Evolutionary conservation across 2,797 vertebrate species (phyloP).

Genomic region (Malurus splendens): DNA sequence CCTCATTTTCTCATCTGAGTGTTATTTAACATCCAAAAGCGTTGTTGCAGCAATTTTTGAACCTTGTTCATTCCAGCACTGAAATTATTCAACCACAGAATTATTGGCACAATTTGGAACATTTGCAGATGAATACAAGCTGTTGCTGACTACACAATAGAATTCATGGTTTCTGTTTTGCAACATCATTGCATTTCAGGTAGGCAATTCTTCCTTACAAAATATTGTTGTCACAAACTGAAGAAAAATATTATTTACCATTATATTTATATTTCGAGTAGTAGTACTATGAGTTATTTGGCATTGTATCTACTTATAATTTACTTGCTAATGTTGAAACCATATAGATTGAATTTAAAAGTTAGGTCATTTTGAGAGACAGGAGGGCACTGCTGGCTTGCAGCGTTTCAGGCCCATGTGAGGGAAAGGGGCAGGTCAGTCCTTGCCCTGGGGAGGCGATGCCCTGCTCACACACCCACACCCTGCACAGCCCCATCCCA

Average conservation of each 20-base stretch:
- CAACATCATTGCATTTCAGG: background rate
- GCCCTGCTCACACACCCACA: background rate
- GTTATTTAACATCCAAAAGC: background rate
- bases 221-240: background rate
- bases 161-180: background rate
- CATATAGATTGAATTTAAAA: background rate
- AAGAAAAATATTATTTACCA: background rate
- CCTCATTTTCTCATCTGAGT: background rate
- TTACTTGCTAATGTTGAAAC: background rate
- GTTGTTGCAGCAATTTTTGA: background rate
- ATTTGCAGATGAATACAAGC: background rate
- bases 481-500: too few species aligned
- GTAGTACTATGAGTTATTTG: background rate
- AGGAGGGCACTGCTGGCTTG: background rate
- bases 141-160: background rate
- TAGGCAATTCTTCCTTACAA: background rate
- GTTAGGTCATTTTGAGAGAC: background rate
- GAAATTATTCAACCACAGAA: conserved; percentile 13
- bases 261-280: background rate
- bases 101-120: conserved; percentile 12
- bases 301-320: background rate
- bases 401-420: background rate
- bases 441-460: fast-evolving
- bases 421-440: fast-evolving
- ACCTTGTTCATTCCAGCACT: background rate